Conservation (phyloP, 2,797 vertebrate genomes). For the Brotula barbata region DNA sequence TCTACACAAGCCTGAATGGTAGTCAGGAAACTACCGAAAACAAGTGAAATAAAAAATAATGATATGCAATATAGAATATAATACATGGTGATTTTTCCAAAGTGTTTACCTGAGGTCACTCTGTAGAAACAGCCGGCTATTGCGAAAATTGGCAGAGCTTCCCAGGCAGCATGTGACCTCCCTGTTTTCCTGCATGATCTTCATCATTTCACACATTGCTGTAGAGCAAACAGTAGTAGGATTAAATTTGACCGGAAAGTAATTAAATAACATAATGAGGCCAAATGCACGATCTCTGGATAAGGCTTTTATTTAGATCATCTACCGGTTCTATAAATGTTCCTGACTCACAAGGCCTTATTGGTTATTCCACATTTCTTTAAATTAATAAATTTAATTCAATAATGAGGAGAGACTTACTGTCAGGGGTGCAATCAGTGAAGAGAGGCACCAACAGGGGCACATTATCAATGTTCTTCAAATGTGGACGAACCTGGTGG, state of each 20-base stretch:
- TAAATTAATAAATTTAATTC: background rate
- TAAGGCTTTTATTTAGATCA: background rate
- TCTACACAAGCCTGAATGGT: too few relatives aligned
- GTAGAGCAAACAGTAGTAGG: conserved; percentile 6
- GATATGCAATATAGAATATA: too few relatives aligned
- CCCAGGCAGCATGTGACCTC: conserved; percentile 98
- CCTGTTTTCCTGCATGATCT: conserved; percentile 98
- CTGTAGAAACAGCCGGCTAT: conserved; percentile 94
- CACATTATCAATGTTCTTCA: conserved; percentile 99
- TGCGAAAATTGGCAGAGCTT: conserved; percentile 93
- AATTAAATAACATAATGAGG: background rate
- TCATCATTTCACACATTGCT: conserved; percentile 99
- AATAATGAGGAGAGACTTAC: conserved; percentile 78
- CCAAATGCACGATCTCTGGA: too few relatives aligned
- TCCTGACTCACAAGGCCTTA: background rate
- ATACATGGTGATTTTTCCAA: too few relatives aligned
- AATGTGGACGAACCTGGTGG: conserved; percentile 96
- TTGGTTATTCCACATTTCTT: background rate
- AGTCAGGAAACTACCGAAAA: too few relatives aligned
- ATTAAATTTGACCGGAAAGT: background rate
- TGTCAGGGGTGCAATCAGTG: conserved; percentile 97
- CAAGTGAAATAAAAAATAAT: too few relatives aligned
- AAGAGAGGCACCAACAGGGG: conserved; percentile 97
- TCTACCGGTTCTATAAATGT: background rate
- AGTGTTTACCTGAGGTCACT: conserved; percentile 90